Conservation (phyloP, 2,888 invertebrate species). For the Chrysina gloriosa region DNA sequence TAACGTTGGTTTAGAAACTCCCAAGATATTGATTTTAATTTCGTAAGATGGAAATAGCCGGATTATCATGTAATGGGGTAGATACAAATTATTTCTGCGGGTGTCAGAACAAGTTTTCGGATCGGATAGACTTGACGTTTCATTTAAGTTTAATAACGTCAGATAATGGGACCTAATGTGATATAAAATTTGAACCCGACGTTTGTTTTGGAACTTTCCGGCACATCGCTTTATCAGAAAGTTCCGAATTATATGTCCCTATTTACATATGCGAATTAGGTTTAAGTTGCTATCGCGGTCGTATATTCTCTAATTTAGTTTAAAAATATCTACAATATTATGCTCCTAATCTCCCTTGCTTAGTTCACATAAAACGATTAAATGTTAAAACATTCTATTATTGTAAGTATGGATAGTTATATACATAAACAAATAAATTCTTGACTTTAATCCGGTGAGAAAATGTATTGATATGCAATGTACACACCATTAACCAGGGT, state of each 20-base stretch:
- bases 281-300: slow-evolving; percentile 18
- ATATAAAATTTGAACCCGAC: slow-evolving; percentile 35
- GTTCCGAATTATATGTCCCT: slow-evolving; percentile 26
- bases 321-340: too few species aligned
- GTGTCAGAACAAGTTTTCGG: slow-evolving; percentile 15
- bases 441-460: too few species aligned
- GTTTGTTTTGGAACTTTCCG: slow-evolving; percentile 29
- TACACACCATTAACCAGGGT: too few species aligned
- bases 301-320: too few species aligned
- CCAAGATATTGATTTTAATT: slow-evolving; percentile 2
- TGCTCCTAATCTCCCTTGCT: too few species aligned
- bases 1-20: neutral
- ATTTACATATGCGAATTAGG: slow-evolving; percentile 35
- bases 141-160: slow-evolving; percentile 37
- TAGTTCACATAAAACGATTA: too few species aligned
- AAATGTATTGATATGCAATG: too few species aligned
- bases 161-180: slow-evolving; percentile 33
- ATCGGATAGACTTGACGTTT: slow-evolving; percentile 27
- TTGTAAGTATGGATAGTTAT: too few species aligned
- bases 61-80: slow-evolving; percentile 2
- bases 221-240: slow-evolving; percentile 31
- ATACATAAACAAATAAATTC: too few species aligned
- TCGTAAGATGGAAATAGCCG: slow-evolving; percentile 13
- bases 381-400: too few species aligned
- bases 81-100: slow-evolving; percentile 26